phyloP scores from a whole-genome alignment of 2,888 invertebrate genomes.

The Eristalis tenax region DNA sequence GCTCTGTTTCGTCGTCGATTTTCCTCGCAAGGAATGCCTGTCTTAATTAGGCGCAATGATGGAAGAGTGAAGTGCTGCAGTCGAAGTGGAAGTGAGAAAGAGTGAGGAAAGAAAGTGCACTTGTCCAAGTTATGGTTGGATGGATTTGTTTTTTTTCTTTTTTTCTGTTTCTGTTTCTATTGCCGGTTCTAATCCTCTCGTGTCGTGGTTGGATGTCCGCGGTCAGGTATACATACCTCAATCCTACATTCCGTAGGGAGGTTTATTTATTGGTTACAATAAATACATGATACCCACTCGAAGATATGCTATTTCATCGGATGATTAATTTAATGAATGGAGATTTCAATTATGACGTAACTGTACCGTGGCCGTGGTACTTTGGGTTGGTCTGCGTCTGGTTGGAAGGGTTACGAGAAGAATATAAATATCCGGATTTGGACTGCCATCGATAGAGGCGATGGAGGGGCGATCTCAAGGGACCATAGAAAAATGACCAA shows the following conservation, averaged over 20 bases:
- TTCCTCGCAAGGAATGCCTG: constrained; percentile 15
- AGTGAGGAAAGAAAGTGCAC: neutral
- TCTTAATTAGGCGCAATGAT: constrained; percentile 35
- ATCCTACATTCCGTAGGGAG: neutral
- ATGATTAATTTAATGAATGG: neutral
- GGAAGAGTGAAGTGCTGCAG: constrained; percentile 13
- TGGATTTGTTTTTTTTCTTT: constrained; percentile 23
- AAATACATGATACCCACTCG: neutral
- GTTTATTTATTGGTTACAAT: neutral
- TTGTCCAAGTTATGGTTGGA: constrained; percentile 37
- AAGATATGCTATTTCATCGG: neutral
- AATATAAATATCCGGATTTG: no score
- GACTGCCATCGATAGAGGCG: no score
- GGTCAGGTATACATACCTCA: neutral
- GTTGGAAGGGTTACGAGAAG: neutral
- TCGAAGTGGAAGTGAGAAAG: neutral
- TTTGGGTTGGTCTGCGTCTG: neutral
- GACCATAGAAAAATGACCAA: no score
- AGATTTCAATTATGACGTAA: neutral
- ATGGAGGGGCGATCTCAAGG: no score
- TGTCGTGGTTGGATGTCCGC: neutral
- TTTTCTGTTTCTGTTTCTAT: constrained; percentile 3
- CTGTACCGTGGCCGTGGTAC: neutral
- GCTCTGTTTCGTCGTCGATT: constrained; percentile 31
- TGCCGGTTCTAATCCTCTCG: constrained; percentile 27